Evolutionary conservation across 2,888 invertebrate species (phyloP).

Genomic region (Eurytoma adleriae): DNA sequence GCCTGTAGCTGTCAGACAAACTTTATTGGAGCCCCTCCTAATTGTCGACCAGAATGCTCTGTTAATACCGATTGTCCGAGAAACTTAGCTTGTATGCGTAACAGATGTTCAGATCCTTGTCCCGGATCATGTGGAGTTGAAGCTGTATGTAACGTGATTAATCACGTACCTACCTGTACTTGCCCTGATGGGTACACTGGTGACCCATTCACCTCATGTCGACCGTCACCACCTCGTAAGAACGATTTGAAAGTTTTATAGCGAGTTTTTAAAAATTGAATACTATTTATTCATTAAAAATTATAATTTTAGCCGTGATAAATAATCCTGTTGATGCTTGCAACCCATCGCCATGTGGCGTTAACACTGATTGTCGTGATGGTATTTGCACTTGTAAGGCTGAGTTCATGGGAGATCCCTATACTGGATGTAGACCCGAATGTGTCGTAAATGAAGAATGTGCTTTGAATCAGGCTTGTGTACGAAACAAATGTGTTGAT

Average conservation of each 20-base stretch:
- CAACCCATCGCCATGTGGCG: slow-evolving; percentile 85
- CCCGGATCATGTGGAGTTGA: slow-evolving; percentile 86
- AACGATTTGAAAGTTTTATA: neutral
- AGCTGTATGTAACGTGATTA: slow-evolving; percentile 86
- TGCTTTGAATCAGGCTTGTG: slow-evolving; percentile 82
- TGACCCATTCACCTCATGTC: slow-evolving; percentile 72
- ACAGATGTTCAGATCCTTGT: slow-evolving; percentile 89
- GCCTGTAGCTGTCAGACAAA: slow-evolving; percentile 86
- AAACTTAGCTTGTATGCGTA: slow-evolving; percentile 85
- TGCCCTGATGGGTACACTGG: slow-evolving; percentile 74
- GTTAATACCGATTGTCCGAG: slow-evolving; percentile 86
- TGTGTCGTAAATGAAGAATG: slow-evolving; percentile 84
- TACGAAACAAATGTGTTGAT: slow-evolving; percentile 84
- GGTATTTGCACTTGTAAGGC: slow-evolving; percentile 74
- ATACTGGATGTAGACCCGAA: slow-evolving; percentile 85
- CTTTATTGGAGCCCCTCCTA: slow-evolving; percentile 86
- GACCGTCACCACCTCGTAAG: slow-evolving; percentile 36
- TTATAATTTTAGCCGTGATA: slow-evolving; percentile 49
- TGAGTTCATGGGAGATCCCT: slow-evolving; percentile 73
- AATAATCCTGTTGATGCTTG: slow-evolving; percentile 79
- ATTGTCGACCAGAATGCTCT: slow-evolving; percentile 88
- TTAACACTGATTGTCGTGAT: slow-evolving; percentile 81
- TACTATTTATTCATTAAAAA: neutral
- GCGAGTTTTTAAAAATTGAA: neutral
- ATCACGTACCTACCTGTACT: slow-evolving; percentile 81